Conservation (phyloP, 1,140 invertebrate genomes). For the Cryptotermes secundus region DNA sequence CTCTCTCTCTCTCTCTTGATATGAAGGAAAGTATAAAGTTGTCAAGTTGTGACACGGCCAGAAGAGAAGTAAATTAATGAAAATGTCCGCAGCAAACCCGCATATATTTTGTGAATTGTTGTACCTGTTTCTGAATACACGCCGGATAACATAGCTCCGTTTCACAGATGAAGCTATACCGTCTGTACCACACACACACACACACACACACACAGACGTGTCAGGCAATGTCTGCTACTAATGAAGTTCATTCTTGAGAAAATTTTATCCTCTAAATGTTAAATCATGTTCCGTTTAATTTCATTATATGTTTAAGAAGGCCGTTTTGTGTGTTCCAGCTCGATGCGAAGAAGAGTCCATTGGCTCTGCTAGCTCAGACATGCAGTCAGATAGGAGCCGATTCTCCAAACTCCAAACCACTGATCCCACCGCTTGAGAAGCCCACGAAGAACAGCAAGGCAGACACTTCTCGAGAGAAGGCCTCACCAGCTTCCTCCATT, state of each 20-base stretch:
- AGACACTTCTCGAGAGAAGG: slow-evolving; percentile 59
- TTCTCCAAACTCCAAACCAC: slow-evolving; percentile 62
- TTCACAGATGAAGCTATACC: slow-evolving; percentile 35
- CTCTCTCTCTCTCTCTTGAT: too few relatives aligned
- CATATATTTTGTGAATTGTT: not conserved
- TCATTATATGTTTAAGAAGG: too few relatives aligned
- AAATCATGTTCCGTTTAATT: too few relatives aligned
- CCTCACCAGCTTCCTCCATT: slow-evolving; percentile 48
- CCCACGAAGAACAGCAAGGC: slow-evolving; percentile 50
- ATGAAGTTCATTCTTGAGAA: too few relatives aligned
- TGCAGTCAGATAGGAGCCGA: slow-evolving; percentile 95
- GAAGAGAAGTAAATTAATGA: slow-evolving; percentile 31
- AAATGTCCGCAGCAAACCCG: slow-evolving; percentile 29
- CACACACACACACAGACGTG: too few relatives aligned
- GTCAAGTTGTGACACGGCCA: slow-evolving; percentile 26
- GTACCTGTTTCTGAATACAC: too few relatives aligned
- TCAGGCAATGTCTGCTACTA: too few relatives aligned
- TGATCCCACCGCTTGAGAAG: slow-evolving; percentile 60
- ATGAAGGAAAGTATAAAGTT: not conserved
- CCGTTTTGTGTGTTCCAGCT: slow-evolving; percentile 69
- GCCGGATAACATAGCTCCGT: slow-evolving; percentile 22
- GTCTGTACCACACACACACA: too few relatives aligned
- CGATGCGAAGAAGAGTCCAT: slow-evolving; percentile 93
- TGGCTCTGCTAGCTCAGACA: slow-evolving; percentile 89
- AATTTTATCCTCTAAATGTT: too few relatives aligned